Percentiles rank a stretch among this genome's conserved stretches.
phyloP scores from a whole-genome alignment of 64 coral and sea anemone genomes.

The Stichodactyla helianthus region DNA sequence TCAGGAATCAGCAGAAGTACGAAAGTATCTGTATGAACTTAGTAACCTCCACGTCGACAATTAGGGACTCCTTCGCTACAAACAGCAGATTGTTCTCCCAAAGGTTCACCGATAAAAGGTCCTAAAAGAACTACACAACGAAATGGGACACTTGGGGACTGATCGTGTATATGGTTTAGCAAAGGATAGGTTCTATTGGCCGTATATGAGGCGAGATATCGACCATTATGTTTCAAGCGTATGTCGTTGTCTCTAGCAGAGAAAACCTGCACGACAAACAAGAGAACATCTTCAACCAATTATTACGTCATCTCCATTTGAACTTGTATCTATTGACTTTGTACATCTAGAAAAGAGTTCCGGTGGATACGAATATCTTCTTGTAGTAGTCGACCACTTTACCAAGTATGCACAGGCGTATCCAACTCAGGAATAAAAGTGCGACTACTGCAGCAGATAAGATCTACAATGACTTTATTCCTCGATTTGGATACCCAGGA shows the following conservation, averaged over 20 bases:
- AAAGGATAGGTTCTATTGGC: not conserved
- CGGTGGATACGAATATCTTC: constrained; percentile 46
- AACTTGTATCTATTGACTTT: constrained; percentile 52
- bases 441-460: constrained; percentile 30
- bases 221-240: constrained; percentile 31
- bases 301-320: constrained; percentile 45
- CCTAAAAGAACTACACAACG: constrained; percentile 39
- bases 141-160: constrained; percentile 47
- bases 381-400: constrained; percentile 40
- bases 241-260: constrained; percentile 49
- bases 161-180: constrained; percentile 36
- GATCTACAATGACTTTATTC: constrained; percentile 34
- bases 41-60: constrained; percentile 23
- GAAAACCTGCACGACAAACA: constrained; percentile 12
- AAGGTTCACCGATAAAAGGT: constrained; percentile 9
- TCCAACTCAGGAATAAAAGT: constrained; percentile 23
- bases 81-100: constrained; percentile 37
- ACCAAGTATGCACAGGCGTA: constrained; percentile 35
- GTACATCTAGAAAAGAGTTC: constrained; percentile 54
- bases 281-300: constrained; percentile 36
- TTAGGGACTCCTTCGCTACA: constrained; percentile 18
- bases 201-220: constrained; percentile 36
- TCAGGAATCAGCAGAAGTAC: constrained; percentile 18
- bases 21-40: constrained; percentile 25
- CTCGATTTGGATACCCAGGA: constrained; percentile 23